Percentiles rank a stretch among this genome's conserved stretches.
Conservation (phyloP, 2,797 vertebrate genomes). For the Taeniopygia guttata region DNA sequence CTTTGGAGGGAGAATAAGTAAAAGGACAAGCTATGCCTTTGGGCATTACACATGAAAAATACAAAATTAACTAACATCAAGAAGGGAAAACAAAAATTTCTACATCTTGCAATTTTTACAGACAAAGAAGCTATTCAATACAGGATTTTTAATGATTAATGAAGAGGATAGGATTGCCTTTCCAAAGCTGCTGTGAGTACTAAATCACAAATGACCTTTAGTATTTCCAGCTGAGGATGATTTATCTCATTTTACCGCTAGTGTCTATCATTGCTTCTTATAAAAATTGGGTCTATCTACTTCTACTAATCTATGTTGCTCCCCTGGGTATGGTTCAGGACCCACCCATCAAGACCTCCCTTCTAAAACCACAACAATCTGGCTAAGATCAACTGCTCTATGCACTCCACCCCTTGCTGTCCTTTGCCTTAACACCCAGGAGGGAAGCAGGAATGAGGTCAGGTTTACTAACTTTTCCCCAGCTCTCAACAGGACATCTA, state of each 20-base stretch:
- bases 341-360: not conserved
- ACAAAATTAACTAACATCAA: not conserved
- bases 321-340: not conserved
- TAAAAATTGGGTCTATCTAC: not conserved
- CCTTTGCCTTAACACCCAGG: not conserved
- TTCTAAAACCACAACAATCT: not conserved
- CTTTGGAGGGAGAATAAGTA: not conserved
- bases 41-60: not conserved
- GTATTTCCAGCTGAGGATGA: slow-evolving; percentile 11
- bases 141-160: slow-evolving; percentile 42
- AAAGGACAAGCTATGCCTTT: not conserved
- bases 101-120: slow-evolving; percentile 4
- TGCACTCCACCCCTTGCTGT: not conserved
- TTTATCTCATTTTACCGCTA: slow-evolving; percentile 28
- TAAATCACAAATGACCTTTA: slow-evolving; percentile 35
- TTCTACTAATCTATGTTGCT: not conserved
- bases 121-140: slow-evolving; percentile 4
- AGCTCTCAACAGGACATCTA: not conserved
- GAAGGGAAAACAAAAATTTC: not conserved
- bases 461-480: not conserved
- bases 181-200: slow-evolving; percentile 1
- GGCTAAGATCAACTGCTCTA: not conserved
- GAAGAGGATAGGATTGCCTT: slow-evolving; percentile 25
- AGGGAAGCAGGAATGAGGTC: not conserved
- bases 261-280: slow-evolving; percentile 5